phyloP scores from a whole-genome alignment of 2,113 vertebrate genomes.

The Gymnorhina tibicen region DNA sequence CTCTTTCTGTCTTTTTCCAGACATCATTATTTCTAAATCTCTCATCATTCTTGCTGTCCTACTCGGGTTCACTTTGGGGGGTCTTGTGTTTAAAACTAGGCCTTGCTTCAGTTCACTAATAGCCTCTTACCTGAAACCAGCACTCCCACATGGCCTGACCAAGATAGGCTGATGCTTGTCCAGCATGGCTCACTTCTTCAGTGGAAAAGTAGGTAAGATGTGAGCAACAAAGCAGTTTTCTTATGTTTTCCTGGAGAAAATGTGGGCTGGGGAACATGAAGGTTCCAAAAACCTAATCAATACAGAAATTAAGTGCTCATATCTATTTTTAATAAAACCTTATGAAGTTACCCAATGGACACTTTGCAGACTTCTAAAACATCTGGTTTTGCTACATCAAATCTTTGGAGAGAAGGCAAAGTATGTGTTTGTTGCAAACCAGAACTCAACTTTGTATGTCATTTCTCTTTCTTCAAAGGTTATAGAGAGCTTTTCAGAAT shows the following conservation, averaged over 20 bases:
- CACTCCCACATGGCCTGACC: neutral
- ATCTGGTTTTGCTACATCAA: neutral
- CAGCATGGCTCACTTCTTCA: neutral
- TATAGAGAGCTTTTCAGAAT: neutral
- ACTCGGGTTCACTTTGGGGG: neutral
- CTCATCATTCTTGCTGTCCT: neutral
- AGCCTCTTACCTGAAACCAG: neutral
- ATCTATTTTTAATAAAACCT: neutral
- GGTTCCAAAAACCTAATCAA: neutral
- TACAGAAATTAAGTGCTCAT: neutral
- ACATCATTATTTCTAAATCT: neutral
- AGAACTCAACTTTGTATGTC: neutral
- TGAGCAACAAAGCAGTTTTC: neutral
- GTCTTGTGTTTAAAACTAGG: neutral
- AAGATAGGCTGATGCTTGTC: neutral
- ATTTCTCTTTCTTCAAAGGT: neutral
- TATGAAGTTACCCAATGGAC: neutral
- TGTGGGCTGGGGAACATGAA: fast-evolving
- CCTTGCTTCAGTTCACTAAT: neutral
- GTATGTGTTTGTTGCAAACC: neutral
- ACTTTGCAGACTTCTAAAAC: neutral
- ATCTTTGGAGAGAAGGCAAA: neutral
- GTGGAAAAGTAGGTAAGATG: neutral
- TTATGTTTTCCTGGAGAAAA: neutral
- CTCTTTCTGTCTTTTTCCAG: neutral